phyloP scores from a whole-genome alignment of 2,888 invertebrate genomes.

The Odontothrips loti region DNA sequence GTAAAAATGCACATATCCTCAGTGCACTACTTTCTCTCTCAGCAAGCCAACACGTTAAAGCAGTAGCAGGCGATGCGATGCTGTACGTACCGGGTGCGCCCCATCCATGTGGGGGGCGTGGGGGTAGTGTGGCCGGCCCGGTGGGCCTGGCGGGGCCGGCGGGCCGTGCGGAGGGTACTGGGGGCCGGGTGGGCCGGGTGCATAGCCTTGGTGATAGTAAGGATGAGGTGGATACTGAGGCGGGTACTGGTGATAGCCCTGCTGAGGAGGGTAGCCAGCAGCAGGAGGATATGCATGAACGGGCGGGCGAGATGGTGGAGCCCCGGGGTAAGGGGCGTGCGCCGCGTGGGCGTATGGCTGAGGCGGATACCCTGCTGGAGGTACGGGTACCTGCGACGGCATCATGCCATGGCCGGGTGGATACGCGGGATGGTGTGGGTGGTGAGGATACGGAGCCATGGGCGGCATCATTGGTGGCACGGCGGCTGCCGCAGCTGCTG shows the following conservation, averaged over 20 bases:
- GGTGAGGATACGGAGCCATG: slow-evolving; percentile 34
- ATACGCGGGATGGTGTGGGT: slow-evolving; percentile 31
- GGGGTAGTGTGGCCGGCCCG: neutral
- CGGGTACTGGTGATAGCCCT: slow-evolving; percentile 44
- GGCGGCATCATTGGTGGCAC: slow-evolving; percentile 40
- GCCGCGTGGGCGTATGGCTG: slow-evolving; percentile 43
- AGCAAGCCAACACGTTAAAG: neutral
- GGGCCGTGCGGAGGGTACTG: slow-evolving; percentile 53
- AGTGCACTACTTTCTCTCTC: neutral
- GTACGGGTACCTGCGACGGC: slow-evolving; percentile 38
- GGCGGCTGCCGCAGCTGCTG: slow-evolving; percentile 39
- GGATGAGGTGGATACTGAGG: slow-evolving; percentile 55
- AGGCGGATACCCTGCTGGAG: slow-evolving; percentile 39
- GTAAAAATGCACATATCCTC: too few species aligned
- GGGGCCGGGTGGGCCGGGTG: slow-evolving; percentile 52
- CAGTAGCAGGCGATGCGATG: neutral
- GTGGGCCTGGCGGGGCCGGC: slow-evolving; percentile 43
- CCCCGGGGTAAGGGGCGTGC: slow-evolving; percentile 43
- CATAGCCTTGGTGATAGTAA: slow-evolving; percentile 46
- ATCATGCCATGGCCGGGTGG: slow-evolving; percentile 40
- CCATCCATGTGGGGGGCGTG: slow-evolving; percentile 16
- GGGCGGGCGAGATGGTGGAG: slow-evolving; percentile 11
- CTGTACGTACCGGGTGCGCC: slow-evolving; percentile 14
- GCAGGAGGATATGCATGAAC: slow-evolving; percentile 27
- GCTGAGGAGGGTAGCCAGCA: slow-evolving; percentile 33